Conservation (phyloP, 1,140 invertebrate species). For the Stratiolaelaps scimitus region DNA sequence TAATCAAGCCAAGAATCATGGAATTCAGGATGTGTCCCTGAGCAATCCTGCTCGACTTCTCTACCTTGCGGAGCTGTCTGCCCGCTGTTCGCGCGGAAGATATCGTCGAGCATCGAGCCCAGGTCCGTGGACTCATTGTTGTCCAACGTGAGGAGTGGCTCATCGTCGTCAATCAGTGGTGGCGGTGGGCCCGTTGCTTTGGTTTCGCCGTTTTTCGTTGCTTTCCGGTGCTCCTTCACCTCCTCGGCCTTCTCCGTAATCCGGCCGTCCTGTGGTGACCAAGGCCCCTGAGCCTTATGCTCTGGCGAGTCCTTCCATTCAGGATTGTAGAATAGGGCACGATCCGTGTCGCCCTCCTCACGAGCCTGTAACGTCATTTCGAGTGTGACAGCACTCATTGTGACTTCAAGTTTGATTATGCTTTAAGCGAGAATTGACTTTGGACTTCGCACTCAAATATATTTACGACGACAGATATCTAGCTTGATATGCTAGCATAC, state of each 20-base stretch:
- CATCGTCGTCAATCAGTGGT: slow-evolving; percentile 4
- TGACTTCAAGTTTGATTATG: too few relatives aligned
- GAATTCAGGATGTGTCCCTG: too few relatives aligned
- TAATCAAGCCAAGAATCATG: too few relatives aligned
- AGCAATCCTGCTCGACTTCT: not conserved
- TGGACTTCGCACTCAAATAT: too few relatives aligned
- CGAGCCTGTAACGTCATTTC: not conserved
- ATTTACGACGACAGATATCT: too few relatives aligned
- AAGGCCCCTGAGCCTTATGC: slow-evolving; percentile 18
- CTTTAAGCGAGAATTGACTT: too few relatives aligned
- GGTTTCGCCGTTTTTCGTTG: slow-evolving; percentile 33
- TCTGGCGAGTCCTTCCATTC: slow-evolving; percentile 46
- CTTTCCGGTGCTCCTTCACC: slow-evolving; percentile 31
- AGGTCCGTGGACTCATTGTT: not conserved
- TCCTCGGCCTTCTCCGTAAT: slow-evolving; percentile 28
- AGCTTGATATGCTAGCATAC: too few relatives aligned
- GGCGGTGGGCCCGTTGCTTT: not conserved
- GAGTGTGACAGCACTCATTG: not conserved
- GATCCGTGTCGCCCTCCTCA: slow-evolving; percentile 36
- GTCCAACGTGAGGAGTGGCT: slow-evolving; percentile 4
- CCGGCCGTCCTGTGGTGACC: too few relatives aligned
- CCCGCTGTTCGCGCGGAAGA: not conserved
- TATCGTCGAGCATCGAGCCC: slow-evolving; percentile 25
- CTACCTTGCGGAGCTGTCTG: slow-evolving; percentile 6
- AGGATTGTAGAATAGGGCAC: slow-evolving; percentile 45